These are phyloP conservation scores for Sepiola atlantica DNA, from an alignment of 2,888 invertebrate genomes.

Conservation along the genomic window DNA sequence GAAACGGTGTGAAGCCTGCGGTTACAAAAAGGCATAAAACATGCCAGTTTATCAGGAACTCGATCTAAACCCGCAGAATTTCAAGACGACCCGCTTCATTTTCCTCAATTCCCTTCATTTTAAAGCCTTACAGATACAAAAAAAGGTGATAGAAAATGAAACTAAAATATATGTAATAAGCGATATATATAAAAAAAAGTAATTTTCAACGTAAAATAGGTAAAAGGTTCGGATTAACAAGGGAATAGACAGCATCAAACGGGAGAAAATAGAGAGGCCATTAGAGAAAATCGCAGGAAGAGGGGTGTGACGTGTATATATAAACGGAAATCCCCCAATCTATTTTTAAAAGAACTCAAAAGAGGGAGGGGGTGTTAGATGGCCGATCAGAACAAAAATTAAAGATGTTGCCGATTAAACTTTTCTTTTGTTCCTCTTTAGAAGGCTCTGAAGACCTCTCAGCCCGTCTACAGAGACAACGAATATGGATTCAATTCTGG, in stretches of 20 bases:
- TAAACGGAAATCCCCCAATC: not conserved
- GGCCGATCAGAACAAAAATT: not conserved
- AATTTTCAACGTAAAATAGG: not conserved
- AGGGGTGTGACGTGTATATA: not conserved
- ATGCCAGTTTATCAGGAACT: not conserved
- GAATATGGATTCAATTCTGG: not conserved
- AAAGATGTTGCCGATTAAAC: not conserved
- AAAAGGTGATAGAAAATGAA: not conserved
- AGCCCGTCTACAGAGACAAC: not conserved
- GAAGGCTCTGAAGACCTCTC: not conserved
- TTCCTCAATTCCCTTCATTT: not conserved
- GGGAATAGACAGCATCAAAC: not conserved
- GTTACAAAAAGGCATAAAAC: not conserved
- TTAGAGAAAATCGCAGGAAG: not conserved
- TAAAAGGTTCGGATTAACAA: not conserved
- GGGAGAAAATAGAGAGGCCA: too few species aligned
- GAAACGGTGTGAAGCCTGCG: not conserved
- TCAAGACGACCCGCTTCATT: not conserved
- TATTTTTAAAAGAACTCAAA: not conserved
- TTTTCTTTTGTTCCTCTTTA: not conserved
- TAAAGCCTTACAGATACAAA: not conserved
- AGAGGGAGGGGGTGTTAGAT: rapidly evolving
- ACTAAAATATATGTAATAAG: not conserved
- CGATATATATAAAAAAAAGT: not conserved
- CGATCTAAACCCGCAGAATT: not conserved